phyloP scores from a whole-genome alignment of 2,113 vertebrate species.

The Hoplias malabaricus region DNA sequence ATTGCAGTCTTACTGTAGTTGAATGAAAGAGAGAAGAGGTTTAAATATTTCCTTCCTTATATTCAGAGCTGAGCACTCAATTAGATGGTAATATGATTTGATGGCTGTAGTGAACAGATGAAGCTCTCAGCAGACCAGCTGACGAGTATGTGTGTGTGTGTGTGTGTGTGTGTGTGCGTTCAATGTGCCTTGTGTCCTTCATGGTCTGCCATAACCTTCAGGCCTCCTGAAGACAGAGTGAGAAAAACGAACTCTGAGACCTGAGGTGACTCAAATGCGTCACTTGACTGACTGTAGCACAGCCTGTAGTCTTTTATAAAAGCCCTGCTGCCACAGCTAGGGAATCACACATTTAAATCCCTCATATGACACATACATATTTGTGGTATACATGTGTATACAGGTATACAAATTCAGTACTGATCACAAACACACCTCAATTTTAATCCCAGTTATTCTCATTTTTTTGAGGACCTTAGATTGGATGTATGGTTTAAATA shows the following conservation, averaged over 20 bases:
- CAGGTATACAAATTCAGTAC: too few species aligned
- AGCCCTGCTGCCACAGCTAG: too few species aligned
- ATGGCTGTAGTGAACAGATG: constrained; percentile 28
- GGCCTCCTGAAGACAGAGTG: constrained; percentile 13
- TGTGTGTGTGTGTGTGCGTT: not conserved
- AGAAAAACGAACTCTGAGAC: not conserved
- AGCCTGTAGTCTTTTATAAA: too few species aligned
- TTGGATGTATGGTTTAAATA: too few species aligned
- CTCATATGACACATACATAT: too few species aligned
- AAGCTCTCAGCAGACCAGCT: constrained; percentile 29
- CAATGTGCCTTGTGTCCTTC: constrained; percentile 31
- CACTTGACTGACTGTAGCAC: not conserved
- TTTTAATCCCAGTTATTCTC: too few species aligned
- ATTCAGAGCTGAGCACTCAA: constrained; percentile 9
- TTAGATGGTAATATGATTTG: constrained; percentile 30
- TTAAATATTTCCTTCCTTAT: not conserved
- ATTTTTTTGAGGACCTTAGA: too few species aligned
- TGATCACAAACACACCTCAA: too few species aligned
- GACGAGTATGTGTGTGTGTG: constrained; percentile 1
- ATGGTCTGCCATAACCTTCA: constrained; percentile 39
- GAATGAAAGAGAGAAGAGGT: not conserved
- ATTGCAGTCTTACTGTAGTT: too few species aligned
- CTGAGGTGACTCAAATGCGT: not conserved
- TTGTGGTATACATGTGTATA: too few species aligned
- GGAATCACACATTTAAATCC: too few species aligned